Evolutionary conservation across 1,140 invertebrate genomes (phyloP), one percentile per base, ranked within the genome.

Genomic region (Liolophura sinensis): DNA sequence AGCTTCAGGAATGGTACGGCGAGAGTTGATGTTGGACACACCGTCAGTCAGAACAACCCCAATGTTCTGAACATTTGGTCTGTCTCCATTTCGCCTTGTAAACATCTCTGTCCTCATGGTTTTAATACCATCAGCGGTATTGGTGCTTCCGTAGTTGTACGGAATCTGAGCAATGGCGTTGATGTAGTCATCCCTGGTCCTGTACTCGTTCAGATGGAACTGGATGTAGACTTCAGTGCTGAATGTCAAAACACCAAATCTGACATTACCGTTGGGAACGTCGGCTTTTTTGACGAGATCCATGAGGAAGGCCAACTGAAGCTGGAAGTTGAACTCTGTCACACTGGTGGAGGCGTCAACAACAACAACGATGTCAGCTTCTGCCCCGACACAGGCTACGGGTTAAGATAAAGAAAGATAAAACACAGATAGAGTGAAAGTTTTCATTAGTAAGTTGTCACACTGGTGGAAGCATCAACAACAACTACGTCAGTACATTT

Each of bases 31-130:
- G 60, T 80, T 77, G n/a, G 80, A 82, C 11, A 73, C 67, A 57
- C 78, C 78, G 64, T 80, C 80, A 16, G 79, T 80, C 14, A 82
- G 40, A 15, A 78, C 40, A 0, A 82, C 57, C 22, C 78, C 66
- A 58, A 73, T 73, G 69, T 82, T 82, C 49, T 73, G 66, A 15
- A 76, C 78, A 58, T 62, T 67, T 25, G 73, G 76, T 49, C 80
- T 58, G 59, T 82, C 80, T 16, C 80, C 80, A 55, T 75, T 78
- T 40, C 40, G 4, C 14, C 3, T n/a, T 16, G 67, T 74, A 59
- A 81, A 80, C 79, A 82, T 82, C 5, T 63, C 54, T 11, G 60
- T 64, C 5, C 63, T 24, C 72, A 76, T 73, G 16, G 64, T 68
- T 12, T 65, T 55, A 1, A 80, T 59, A 15, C 68, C 76, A 69